Evolutionary conservation across 2,113 vertebrate species (phyloP).

Genomic region (Phylloscopus trochiloides): DNA sequence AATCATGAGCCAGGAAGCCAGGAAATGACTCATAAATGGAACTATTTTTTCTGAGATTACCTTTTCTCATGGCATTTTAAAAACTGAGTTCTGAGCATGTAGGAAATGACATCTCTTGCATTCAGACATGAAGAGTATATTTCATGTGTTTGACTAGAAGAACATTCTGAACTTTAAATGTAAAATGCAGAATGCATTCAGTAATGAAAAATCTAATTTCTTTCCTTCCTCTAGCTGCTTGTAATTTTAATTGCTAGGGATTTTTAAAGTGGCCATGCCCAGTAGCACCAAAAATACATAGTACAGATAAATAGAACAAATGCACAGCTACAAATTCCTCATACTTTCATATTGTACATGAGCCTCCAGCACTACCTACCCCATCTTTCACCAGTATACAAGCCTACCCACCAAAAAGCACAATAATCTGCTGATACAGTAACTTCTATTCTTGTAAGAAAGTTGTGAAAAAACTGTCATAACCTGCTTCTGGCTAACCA

Average conservation of each 20-base stretch:
- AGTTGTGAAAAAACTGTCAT: background rate
- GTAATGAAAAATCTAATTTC: background rate
- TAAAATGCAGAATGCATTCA: background rate
- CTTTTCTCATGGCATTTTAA: conserved; percentile 6
- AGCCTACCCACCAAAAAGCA: background rate
- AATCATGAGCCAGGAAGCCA: background rate
- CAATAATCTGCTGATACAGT: background rate
- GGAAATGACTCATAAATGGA: background rate
- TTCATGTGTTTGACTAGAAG: conserved; percentile 3
- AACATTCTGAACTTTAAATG: conserved; percentile 3
- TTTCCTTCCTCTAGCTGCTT: background rate
- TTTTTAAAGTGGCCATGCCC: background rate
- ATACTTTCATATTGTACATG: background rate
- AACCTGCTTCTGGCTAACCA: background rate
- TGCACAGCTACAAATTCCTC: background rate
- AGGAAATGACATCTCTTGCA: conserved; percentile 9
- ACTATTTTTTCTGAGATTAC: conserved; percentile 12
- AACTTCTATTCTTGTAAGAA: background rate
- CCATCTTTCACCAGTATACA: background rate
- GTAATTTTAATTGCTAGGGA: background rate
- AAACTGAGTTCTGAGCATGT: background rate
- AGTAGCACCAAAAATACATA: background rate
- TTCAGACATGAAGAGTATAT: background rate
- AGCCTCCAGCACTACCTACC: background rate
- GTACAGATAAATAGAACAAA: background rate